Conservation (phyloP, 1,140 invertebrate species). For the Drosophila nebulosa region DNA sequence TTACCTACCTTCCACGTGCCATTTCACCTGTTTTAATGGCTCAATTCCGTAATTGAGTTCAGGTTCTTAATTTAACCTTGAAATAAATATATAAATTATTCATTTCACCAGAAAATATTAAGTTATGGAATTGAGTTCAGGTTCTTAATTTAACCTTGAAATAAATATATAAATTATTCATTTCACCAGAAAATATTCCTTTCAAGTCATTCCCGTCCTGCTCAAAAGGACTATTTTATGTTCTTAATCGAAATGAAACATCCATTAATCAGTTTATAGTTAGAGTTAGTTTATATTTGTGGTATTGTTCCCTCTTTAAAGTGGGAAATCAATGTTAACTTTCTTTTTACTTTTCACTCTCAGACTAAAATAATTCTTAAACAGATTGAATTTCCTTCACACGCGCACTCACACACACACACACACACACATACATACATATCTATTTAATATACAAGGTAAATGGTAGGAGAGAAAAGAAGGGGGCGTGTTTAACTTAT, state of each 20-base stretch:
- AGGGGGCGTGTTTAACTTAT: not conserved
- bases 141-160: not conserved
- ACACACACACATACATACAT: too few relatives aligned
- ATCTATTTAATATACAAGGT: not conserved
- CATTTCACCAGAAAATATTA: too few relatives aligned
- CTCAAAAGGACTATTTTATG: too few relatives aligned
- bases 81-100: not conserved
- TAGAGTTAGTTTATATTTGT: not conserved
- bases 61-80: not conserved
- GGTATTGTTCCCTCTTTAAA: not conserved
- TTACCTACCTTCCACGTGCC: not conserved
- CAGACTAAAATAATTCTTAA: not conserved
- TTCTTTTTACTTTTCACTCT: constrained; percentile 8
- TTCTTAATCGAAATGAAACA: not conserved
- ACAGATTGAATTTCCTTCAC: not conserved
- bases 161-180: not conserved
- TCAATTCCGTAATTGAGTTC: not conserved
- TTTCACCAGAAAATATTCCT: too few relatives aligned
- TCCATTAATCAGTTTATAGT: not conserved
- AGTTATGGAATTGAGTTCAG: not conserved
- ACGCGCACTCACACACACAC: too few relatives aligned
- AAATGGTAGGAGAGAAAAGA: too few relatives aligned
- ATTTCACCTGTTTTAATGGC: not conserved
- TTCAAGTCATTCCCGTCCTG: too few relatives aligned
- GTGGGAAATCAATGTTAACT: constrained; percentile 9